phyloP scores from a whole-genome alignment of 2,888 invertebrate species.

The Pristionchus exspectatus region DNA sequence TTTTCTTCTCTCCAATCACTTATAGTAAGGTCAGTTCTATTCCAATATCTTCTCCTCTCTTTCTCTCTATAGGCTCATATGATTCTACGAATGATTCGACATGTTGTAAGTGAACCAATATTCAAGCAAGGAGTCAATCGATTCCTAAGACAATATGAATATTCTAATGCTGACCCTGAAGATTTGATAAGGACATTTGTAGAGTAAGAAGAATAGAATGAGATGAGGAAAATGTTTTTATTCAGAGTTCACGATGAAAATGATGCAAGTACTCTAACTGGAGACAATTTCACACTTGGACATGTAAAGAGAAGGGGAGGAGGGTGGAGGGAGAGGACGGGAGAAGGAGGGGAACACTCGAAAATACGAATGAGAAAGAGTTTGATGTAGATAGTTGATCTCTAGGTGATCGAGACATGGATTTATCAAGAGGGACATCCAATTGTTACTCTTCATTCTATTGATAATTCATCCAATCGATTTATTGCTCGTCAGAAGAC shows the following conservation, averaged over 20 bases:
- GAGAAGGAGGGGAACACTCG: background rate
- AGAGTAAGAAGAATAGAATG: background rate
- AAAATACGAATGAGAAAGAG: background rate
- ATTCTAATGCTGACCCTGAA: no score
- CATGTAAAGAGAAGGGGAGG: background rate
- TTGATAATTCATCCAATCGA: background rate
- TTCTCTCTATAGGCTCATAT: constrained; percentile 60
- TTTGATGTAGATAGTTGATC: background rate
- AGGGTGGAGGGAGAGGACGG: no score
- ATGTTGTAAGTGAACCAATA: constrained; percentile 59
- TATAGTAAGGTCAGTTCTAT: background rate
- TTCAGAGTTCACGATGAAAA: background rate
- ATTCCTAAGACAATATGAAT: constrained; percentile 58
- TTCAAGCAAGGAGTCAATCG: constrained; percentile 60
- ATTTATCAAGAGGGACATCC: constrained; percentile 63
- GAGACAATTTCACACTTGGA: no score
- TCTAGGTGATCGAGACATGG: constrained; percentile 68
- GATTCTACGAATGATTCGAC: constrained; percentile 69
- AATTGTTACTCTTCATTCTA: background rate
- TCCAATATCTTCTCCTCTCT: background rate
- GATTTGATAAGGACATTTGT: constrained; percentile 13
- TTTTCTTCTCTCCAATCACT: constrained; percentile 13
- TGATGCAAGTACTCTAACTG: constrained; percentile 2
- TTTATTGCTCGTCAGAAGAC: constrained; percentile 13
- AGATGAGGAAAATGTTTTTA: background rate